Base-by-base conservation (phyloP, 2,888 invertebrate species). In the Galerucella nymphaeae region DNA sequence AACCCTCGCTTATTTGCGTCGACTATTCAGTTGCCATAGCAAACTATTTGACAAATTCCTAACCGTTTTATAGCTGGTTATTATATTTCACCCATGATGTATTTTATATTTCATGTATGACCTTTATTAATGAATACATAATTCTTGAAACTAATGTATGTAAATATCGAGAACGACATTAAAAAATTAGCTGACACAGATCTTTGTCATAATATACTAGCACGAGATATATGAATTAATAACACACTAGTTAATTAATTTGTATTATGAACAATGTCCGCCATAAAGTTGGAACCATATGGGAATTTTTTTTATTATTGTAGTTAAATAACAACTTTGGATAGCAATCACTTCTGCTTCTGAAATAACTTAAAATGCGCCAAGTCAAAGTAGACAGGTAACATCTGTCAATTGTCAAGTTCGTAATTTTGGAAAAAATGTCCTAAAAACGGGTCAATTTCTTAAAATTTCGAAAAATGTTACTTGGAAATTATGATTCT, bases 91-190 rank as follows among this genome's bases (percentile, higher is more conserved):
- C 11, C 20, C 20, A n/a, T 55, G 5, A n/a, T 18, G 20, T 20
- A 55, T 5, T 68, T 45, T 45, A 58, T 48, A 61, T 41, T 45
- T 1, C 38, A 38, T 20, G 38, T 68, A 59, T 18, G 16, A 48
- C 58, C 57, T 67, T 67, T 59, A 59, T 58, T 67, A 67, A 67
- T 65, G 58, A 45, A 30, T 61, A 38, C 59, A 61, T 68, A 62
- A 69, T 61, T 69, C 53, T 62, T 69, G 62, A 69, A 69, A 69
- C 50, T 69, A 69, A 69, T 69, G 62, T 41, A 69, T 62, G 14
- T 41, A 68, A 61, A 68, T 68, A 69, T 69, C 69, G 30, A 69
- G 69, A 69, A 50, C 59, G 68, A 68, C 68, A 61, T 68, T 68
- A 61, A 68, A 62, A 69, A 69, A 69, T 69, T 53, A 69, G 14